phyloP scores from a whole-genome alignment of 2,888 invertebrate species.

The Microdon myrmicae region DNA sequence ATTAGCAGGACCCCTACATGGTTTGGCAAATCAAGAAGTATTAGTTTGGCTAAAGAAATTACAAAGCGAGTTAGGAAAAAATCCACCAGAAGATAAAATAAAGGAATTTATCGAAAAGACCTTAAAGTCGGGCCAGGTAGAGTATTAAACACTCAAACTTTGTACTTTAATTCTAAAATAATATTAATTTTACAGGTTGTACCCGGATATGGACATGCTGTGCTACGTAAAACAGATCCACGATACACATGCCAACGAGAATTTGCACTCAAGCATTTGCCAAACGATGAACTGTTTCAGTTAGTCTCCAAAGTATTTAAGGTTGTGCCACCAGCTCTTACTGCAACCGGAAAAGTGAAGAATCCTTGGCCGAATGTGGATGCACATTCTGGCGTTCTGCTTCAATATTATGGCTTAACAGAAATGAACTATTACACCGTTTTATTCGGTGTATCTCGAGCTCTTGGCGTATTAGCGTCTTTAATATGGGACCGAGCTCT shows the following conservation, averaged over 20 bases:
- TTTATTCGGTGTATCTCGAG: conserved; percentile 87
- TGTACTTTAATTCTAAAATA: not conserved
- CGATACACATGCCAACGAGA: conserved; percentile 85
- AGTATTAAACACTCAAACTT: not conserved
- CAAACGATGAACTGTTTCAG: conserved; percentile 82
- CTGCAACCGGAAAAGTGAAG: conserved; percentile 86
- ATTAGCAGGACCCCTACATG: conserved; percentile 88
- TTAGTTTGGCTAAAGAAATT: conserved; percentile 94
- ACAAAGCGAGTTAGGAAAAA: conserved; percentile 84
- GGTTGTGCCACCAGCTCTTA: conserved; percentile 82
- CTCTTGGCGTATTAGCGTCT: conserved; percentile 82
- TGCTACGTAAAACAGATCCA: conserved; percentile 87
- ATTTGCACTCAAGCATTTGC: conserved; percentile 86
- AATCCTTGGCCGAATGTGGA: conserved; percentile 96
- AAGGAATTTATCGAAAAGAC: conserved; percentile 99
- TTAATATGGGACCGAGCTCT: conserved; percentile 86
- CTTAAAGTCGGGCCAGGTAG: conserved; percentile 79
- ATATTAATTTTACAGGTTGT: conserved; percentile 70
- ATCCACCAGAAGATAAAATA: conserved; percentile 87
- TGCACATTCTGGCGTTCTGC: conserved; percentile 86
- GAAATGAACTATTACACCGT: conserved; percentile 94
- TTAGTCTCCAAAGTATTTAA: conserved; percentile 85
- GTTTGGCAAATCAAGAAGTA: conserved; percentile 92
- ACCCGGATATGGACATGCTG: conserved; percentile 91
- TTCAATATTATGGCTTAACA: conserved; percentile 85